Base-by-base conservation (phyloP, 2,113 vertebrate genomes). In the Gambusia holbrooki region DNA sequence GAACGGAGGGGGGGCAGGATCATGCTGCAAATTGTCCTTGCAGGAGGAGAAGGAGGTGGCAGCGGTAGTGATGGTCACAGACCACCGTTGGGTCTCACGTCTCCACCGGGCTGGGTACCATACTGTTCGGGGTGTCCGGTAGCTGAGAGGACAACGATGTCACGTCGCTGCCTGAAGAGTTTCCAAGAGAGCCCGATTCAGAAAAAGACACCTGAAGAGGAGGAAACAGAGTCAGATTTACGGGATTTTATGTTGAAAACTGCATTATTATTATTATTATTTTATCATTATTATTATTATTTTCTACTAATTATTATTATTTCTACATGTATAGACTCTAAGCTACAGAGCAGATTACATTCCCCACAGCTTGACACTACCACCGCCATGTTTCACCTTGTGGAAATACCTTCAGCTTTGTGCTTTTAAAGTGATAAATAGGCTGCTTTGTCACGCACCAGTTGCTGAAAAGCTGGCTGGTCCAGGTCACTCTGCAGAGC, bases 61-160 rank as follows among this genome's bases (percentile, higher is more conserved):
- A 13, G 73, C 32, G 40, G 62, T 15, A 74, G 37, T 63, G 33
- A 19, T 17, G 45, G 45, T 25, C 22, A 12, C 33, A 42, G 25
- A 67, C 37, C 65, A 17, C 25, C 65, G 17, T 67, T 80, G 15
- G 29, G 76, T 90, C 94, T 99, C 98, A 99, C 97, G 98, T 99
- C 93, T 99, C 98, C 94, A 98, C 97, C 1, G 97, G 97, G 84
- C 97, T 99, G 61, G 97, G 96, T 79, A 97, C 96, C 96, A 98
- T 97, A 95, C 97, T 99, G 96, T 96, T 98, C 86, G 97, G 97
- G 74, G 98, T 98, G 90, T 99, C 97, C 27, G 97, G 96, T 88
- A 98, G 94, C 94, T 98, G 97, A 54, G 97, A 98, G 66, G 97
- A 97, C 91, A 98, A 88, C 74, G 97, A 98, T 77, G 96, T 97